These are phyloP conservation scores for Dendroctonus valens DNA, from an alignment of 1,140 invertebrate species.

Conservation along the genomic window DNA sequence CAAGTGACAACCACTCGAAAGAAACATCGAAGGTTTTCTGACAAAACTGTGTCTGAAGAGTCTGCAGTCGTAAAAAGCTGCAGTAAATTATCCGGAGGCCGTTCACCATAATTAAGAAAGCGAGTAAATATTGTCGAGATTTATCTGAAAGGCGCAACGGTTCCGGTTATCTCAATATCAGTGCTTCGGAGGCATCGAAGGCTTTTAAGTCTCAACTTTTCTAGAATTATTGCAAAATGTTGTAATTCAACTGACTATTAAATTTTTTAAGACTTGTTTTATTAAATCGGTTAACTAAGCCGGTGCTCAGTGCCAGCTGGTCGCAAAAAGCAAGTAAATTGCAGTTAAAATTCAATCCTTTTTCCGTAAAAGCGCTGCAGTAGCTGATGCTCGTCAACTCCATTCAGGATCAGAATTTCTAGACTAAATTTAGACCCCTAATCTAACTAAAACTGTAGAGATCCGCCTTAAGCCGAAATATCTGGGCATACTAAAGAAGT, in stretches of 20 bases:
- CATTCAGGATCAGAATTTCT: too few relatives aligned
- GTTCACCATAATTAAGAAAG: conserved; percentile 24
- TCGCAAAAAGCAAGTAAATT: neutral
- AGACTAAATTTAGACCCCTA: too few relatives aligned
- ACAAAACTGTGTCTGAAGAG: too few relatives aligned
- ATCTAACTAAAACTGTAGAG: neutral
- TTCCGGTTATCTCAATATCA: conserved; percentile 21
- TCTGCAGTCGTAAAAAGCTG: conserved; percentile 13
- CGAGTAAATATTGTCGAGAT: conserved; percentile 24
- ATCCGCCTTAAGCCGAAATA: conserved; percentile 16
- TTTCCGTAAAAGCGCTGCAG: neutral
- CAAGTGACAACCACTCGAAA: too few relatives aligned
- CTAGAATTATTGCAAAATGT: too few relatives aligned
- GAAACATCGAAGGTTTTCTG: too few relatives aligned
- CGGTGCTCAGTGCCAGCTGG: too few relatives aligned
- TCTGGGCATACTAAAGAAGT: conserved; percentile 18
- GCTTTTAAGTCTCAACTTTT: neutral
- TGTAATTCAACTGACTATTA: too few relatives aligned
- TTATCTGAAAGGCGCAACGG: conserved; percentile 23
- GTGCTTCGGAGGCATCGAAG: conserved; percentile 2
- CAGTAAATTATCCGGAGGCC: conserved; percentile 7
- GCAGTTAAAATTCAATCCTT: neutral
- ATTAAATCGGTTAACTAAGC: too few relatives aligned
- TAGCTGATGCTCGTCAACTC: too few relatives aligned
- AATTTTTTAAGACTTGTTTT: too few relatives aligned